Conservation (phyloP, 2,113 vertebrate species). For the Menura novaehollandiae region DNA sequence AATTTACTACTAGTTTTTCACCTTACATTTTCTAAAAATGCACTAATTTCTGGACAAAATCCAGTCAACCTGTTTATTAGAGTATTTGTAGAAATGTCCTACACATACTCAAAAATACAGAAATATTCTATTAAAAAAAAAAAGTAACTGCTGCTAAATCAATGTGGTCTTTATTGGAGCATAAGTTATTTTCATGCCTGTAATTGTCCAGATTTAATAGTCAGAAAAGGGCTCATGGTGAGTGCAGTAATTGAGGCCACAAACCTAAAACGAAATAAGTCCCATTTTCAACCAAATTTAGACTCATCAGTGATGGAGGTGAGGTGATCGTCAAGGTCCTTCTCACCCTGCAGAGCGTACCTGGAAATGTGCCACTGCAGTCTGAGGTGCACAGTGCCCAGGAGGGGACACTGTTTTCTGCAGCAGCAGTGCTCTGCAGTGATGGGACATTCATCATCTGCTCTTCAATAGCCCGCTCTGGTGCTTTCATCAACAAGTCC, state of each 20-base stretch:
- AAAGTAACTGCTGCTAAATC: not conserved
- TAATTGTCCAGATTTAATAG: not conserved
- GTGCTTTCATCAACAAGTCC: not conserved
- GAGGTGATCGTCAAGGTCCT: not conserved
- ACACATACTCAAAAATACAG: not conserved
- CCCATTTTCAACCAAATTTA: not conserved
- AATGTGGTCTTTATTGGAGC: not conserved
- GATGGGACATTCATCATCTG: not conserved
- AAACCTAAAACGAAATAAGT: not conserved
- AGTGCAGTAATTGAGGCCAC: not conserved
- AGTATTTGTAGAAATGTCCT: not conserved
- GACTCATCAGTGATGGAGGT: not conserved
- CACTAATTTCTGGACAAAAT: not conserved
- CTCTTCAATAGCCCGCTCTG: rapidly evolving
- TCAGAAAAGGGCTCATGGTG: not conserved
- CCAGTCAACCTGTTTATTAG: not conserved
- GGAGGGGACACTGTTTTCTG: not conserved
- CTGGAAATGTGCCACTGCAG: not conserved
- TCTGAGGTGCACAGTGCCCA: not conserved
- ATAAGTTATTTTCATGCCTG: not conserved
- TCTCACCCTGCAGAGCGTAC: not conserved
- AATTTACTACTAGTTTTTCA: not conserved
- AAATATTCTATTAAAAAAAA: not conserved
- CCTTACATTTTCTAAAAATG: not conserved
- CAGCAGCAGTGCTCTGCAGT: not conserved